phyloP scores from a whole-genome alignment of 2,888 invertebrate genomes.

The Diarsia rubi region DNA sequence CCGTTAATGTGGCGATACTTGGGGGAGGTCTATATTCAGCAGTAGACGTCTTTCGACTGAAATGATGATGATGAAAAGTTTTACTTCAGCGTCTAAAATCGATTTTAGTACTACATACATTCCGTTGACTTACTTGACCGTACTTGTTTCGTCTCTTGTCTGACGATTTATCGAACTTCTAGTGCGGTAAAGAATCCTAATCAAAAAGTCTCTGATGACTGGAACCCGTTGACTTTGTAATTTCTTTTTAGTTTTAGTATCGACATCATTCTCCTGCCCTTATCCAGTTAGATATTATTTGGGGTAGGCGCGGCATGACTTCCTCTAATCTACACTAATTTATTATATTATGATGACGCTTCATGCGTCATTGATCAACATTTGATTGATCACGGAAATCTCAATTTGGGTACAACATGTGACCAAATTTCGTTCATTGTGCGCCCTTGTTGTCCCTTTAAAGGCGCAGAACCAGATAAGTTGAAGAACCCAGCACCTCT shows the following conservation, averaged over 20 bases:
- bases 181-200: background rate
- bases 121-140: background rate
- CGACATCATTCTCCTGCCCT: no score
- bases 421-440: constrained; percentile 35
- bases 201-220: background rate
- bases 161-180: background rate
- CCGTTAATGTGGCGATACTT: no score
- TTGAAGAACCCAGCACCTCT: constrained; percentile 39
- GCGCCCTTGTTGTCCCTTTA: constrained; percentile 52
- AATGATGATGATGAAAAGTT: no score
- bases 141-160: background rate
- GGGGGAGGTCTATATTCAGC: no score
- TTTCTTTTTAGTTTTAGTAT: background rate
- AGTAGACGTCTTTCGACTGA: no score
- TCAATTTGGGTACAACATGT: constrained; percentile 44
- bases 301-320: no score
- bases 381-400: constrained; percentile 42
- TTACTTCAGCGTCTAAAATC: background rate
- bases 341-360: no score
- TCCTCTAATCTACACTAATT: no score
- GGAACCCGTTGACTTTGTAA: background rate
- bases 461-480: constrained; percentile 54
- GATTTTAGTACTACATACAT: background rate
- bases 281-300: no score
- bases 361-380: constrained; percentile 13